Conservation (phyloP, 2,797 vertebrate species). For the Aphelocoma californica region DNA sequence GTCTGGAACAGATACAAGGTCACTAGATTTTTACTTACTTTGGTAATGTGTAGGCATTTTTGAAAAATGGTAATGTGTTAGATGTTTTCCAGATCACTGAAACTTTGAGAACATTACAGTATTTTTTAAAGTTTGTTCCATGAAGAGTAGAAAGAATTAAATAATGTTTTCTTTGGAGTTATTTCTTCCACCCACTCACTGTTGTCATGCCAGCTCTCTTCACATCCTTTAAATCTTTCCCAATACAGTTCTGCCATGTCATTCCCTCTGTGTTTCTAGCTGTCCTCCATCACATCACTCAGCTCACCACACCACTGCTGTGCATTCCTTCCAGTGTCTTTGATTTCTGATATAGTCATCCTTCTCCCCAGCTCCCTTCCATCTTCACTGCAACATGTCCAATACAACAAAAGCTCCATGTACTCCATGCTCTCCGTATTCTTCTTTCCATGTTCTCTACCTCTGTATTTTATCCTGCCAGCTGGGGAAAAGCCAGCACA, state of each 20-base stretch:
- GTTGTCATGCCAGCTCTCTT: neutral
- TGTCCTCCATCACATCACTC: neutral
- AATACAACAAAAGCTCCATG: neutral
- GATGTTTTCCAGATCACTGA: neutral
- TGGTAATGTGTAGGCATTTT: neutral
- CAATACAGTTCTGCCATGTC: neutral
- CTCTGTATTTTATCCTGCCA: constrained; percentile 5
- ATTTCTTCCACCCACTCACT: neutral
- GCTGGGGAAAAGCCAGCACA: neutral
- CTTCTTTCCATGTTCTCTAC: neutral
- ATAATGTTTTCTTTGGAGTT: neutral
- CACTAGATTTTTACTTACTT: neutral
- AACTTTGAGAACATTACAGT: neutral
- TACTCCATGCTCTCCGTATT: neutral
- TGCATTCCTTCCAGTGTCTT: neutral
- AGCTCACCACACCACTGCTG: neutral
- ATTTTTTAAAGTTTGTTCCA: neutral
- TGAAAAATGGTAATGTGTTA: neutral
- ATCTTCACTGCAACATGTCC: neutral
- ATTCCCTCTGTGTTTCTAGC: neutral
- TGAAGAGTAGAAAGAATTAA: neutral
- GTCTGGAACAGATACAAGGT: neutral
- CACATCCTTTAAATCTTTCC: neutral
- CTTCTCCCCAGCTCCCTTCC: neutral
- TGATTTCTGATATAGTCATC: neutral